These are phyloP conservation scores for Drosophila tsacasi DNA, from an alignment of 1,140 invertebrate genomes.

Conservation along the genomic window DNA sequence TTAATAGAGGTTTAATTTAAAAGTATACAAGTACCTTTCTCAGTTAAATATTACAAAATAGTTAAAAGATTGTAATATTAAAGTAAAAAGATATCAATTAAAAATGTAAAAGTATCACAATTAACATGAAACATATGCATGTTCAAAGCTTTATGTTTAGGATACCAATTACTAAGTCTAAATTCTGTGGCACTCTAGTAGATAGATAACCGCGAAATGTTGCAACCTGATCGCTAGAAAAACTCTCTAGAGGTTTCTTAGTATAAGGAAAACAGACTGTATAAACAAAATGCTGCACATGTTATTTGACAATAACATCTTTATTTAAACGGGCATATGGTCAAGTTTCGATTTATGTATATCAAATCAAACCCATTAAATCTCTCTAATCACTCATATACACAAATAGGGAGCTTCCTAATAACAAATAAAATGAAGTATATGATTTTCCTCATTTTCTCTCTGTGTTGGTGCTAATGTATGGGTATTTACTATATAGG, in stretches of 20 bases:
- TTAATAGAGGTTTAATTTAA: not conserved
- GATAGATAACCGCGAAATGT: not conserved
- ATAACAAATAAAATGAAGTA: not conserved
- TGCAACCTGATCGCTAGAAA: too few relatives aligned
- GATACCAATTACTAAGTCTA: not conserved
- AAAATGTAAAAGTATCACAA: not conserved
- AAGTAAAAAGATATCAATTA: not conserved
- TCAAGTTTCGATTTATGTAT: not conserved
- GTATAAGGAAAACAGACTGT: not conserved
- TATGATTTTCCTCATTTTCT: not conserved
- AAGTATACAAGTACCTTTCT: not conserved
- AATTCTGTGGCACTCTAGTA: not conserved
- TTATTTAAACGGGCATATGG: not conserved
- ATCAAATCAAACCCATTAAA: not conserved
- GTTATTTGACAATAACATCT: not conserved
- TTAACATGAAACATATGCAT: not conserved
- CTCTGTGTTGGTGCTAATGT: not conserved
- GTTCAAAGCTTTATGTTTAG: not conserved
- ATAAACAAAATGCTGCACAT: not conserved
- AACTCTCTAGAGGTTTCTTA: not conserved
- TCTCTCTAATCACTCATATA: not conserved
- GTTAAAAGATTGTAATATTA: not conserved
- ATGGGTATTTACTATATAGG: conserved; percentile 50
- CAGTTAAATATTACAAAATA: not conserved
- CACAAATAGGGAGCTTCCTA: not conserved